Conservation (phyloP, 2,888 invertebrate species). For the Serripes groenlandicus region DNA sequence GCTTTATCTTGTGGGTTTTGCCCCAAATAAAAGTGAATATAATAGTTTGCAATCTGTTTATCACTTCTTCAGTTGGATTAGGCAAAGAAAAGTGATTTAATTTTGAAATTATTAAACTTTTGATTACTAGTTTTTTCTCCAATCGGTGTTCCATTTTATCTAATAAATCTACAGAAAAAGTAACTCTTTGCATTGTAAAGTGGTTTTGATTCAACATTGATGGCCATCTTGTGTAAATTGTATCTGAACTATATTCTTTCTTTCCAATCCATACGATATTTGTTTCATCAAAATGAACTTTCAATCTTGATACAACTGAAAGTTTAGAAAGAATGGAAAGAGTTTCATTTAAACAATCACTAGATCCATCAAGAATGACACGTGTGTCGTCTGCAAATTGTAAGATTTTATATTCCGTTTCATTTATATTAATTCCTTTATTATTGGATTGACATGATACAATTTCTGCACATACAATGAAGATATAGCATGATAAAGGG, state of each 20-base stretch:
- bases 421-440: not conserved
- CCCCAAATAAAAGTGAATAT: not conserved
- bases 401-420: not conserved
- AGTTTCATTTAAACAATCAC: not conserved
- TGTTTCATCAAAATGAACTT: not conserved
- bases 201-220: not conserved
- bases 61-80: not conserved
- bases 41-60: not conserved
- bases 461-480: not conserved
- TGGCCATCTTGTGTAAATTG: not conserved
- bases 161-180: conserved; percentile 1
- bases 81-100: not conserved
- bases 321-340: not conserved
- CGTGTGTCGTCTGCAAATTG: conserved; percentile 9
- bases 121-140: not conserved
- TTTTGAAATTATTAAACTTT: conserved; percentile 6
- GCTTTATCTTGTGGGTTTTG: not conserved
- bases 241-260: conserved; percentile 5
- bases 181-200: not conserved
- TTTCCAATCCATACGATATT: not conserved
- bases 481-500: not conserved
- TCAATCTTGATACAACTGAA: not conserved
- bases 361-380: not conserved
- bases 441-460: not conserved
- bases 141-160: too few relatives aligned